Percentiles rank a stretch among this genome's conserved stretches.
Conservation (phyloP, 2,888 invertebrate species). For the Himalopsyche tibetana region DNA sequence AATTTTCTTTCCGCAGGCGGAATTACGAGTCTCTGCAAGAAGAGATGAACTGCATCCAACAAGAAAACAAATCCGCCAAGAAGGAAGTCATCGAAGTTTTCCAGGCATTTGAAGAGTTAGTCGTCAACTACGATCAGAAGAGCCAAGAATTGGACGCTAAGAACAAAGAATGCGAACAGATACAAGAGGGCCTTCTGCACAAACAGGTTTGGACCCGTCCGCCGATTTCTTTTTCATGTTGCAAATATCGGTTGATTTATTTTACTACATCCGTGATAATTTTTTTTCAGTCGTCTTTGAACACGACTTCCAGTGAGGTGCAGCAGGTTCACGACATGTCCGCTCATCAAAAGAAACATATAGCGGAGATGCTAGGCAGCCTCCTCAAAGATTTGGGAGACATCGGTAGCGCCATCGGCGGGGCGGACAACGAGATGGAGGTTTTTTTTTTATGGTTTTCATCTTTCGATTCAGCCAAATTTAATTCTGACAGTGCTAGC, state of each 20-base stretch:
- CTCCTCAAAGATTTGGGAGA: slow-evolving; percentile 95
- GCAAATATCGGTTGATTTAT: not conserved
- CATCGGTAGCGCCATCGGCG: slow-evolving; percentile 93
- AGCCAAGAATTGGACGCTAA: slow-evolving; percentile 98
- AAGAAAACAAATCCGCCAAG: slow-evolving; percentile 98
- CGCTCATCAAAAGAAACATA: slow-evolving; percentile 95
- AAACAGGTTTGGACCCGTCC: slow-evolving; percentile 79
- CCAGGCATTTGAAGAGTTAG: slow-evolving; percentile 98
- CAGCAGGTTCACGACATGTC: slow-evolving; percentile 95
- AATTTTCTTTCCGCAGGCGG: slow-evolving; percentile 78
- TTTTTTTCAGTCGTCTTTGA: slow-evolving; percentile 80
- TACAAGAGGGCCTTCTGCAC: slow-evolving; percentile 92
- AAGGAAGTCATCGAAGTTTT: slow-evolving; percentile 99
- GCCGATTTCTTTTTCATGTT: not conserved
- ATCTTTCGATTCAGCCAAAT: not conserved
- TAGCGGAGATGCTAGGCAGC: slow-evolving; percentile 95
- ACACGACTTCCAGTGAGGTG: slow-evolving; percentile 90
- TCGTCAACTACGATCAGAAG: slow-evolving; percentile 99
- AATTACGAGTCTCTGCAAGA: slow-evolving; percentile 96
- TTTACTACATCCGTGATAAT: slow-evolving; percentile 45
- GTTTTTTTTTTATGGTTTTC: slow-evolving; percentile 67
- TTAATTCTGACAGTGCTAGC: not conserved
- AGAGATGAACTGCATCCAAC: slow-evolving; percentile 96
- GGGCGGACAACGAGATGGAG: slow-evolving; percentile 81
- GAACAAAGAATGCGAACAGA: slow-evolving; percentile 94